Evolutionary conservation across 2,888 invertebrate species (phyloP), one percentile per base, ranked within the genome.

Genomic region (Mythimna lalbum): DNA sequence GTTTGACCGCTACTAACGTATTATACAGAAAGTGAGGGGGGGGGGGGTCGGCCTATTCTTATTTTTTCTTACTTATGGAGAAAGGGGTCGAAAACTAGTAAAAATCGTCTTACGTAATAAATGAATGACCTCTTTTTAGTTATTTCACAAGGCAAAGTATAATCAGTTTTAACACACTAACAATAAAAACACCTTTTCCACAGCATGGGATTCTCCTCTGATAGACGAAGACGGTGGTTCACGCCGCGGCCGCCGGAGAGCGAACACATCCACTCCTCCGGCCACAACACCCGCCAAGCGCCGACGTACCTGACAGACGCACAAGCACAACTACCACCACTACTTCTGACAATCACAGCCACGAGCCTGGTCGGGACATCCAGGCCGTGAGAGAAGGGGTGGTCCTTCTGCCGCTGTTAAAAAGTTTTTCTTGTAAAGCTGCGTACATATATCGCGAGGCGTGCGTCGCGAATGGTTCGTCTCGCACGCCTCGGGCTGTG

Each of bases 261-360:
- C 94, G 0, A 92, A 93, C 80, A 93, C 94, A 0, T 93, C 94
- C 0, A 95, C 95, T 0, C 95, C 95, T 4, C 94, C 95, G 0
- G 91, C 93, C 0, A 93, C 93, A 0, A 89, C 90, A 5, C 94
- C 95, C 2, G 93, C 94, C 1, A 94, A 94, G 73, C 90, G 95
- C 5, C 88, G 95, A 0, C 92, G 95, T 61, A 94, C 93, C 76
- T 95, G 95, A 95, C 94, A 91, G 67, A 82, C 87, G 47, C 86
- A 89, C 55, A 73, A 85, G 10, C 82, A 92, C 73, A 83, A 92
- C 4, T 93, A 93, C 85, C 92, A 90, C 50, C 93, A 91, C 10
- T 94, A 91, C 89, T 95, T 94, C 91, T 95, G 93, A 93, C 85
- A 84, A 65, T 70, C 78, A 81, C 85, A 84, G 36, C 56, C 78